phyloP scores from a whole-genome alignment of 2,888 invertebrate genomes.

The Meganola albula region DNA sequence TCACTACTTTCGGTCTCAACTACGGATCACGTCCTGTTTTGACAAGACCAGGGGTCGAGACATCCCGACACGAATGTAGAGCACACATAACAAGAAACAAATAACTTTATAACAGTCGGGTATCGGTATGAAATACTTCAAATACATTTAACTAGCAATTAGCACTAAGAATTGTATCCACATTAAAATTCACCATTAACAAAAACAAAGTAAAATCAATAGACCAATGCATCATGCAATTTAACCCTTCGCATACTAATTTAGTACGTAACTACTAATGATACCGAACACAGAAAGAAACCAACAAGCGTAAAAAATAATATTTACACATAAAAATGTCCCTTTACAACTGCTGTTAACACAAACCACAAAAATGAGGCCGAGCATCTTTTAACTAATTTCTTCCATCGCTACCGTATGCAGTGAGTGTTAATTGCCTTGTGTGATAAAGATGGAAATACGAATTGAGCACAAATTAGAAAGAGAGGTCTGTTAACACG shows the following conservation, averaged over 20 bases:
- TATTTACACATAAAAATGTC: slow-evolving; percentile 34
- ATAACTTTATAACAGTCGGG: no score
- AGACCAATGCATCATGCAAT: slow-evolving; percentile 23
- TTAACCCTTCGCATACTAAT: slow-evolving; percentile 31
- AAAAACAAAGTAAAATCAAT: slow-evolving; percentile 12
- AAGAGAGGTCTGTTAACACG: slow-evolving; percentile 35
- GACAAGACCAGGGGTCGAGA: no score
- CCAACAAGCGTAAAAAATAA: slow-evolving; percentile 23
- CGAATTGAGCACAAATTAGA: slow-evolving; percentile 17
- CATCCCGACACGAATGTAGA: no score
- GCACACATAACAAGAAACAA: no score
- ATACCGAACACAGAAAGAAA: slow-evolving; percentile 24
- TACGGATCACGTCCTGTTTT: no score
- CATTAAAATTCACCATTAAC: no score
- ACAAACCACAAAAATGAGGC: slow-evolving; percentile 52
- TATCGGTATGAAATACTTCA: no score
- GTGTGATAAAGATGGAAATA: slow-evolving; percentile 35
- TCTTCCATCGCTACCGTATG: slow-evolving; percentile 71
- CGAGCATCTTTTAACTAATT: slow-evolving; percentile 65
- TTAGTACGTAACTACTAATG: slow-evolving; percentile 34
- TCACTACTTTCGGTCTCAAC: no score
- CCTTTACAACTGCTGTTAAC: slow-evolving; percentile 46
- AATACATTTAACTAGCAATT: slow-evolving; percentile 13
- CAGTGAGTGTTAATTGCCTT: slow-evolving; percentile 65
- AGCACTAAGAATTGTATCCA: no score